phyloP scores from a whole-genome alignment of 23 tunicate genomes.

The Trididemnum nubilum region DNA sequence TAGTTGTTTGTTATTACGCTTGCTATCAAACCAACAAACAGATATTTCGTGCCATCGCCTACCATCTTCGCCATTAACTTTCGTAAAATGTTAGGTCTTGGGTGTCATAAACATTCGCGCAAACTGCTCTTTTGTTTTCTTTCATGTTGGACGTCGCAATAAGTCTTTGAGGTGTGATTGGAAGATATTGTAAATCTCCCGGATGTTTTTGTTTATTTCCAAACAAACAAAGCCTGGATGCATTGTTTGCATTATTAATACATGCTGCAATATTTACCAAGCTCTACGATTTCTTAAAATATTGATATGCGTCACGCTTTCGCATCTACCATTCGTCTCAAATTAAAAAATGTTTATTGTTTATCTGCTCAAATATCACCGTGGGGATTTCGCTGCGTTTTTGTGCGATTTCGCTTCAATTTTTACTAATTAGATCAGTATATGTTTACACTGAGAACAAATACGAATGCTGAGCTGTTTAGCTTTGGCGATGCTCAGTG shows the following conservation, averaged over 20 bases:
- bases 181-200: background rate
- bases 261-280: background rate
- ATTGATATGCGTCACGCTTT: background rate
- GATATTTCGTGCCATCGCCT: background rate
- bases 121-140: no score
- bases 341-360: background rate
- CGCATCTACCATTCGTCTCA: background rate
- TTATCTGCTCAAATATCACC: background rate
- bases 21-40: conserved; percentile 3
- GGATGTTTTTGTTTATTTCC: background rate
- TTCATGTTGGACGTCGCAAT: no score
- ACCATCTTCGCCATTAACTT: no score
- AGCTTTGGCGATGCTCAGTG: no score
- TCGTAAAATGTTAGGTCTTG: background rate
- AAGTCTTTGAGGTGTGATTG: no score
- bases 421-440: background rate
- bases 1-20: conserved; percentile 12
- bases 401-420: background rate
- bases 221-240: background rate
- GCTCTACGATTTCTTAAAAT: background rate
- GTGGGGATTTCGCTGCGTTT: background rate
- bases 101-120: no score
- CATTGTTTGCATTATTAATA: background rate
- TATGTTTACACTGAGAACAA: background rate
- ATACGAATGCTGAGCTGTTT: no score